These are phyloP conservation scores for Chymomyza amoena DNA, from an alignment of 2,888 invertebrate genomes.

Conservation along the genomic window DNA sequence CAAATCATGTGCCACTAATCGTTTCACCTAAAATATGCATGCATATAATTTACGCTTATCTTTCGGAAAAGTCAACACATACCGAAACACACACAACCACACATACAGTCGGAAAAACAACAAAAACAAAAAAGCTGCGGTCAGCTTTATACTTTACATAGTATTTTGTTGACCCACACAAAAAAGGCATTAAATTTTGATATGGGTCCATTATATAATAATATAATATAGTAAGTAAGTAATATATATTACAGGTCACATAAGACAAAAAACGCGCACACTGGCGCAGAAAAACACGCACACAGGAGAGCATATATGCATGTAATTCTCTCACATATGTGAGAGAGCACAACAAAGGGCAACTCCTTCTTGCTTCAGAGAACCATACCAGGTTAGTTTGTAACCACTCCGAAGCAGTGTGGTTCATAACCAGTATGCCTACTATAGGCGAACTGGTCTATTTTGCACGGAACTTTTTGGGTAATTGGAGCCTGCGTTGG, in stretches of 20 bases:
- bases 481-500: no score
- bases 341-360: no score
- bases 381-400: no score
- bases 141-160: constrained; percentile 33
- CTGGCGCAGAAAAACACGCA: no score
- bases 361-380: no score
- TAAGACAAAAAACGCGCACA: neutral
- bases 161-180: constrained; percentile 34
- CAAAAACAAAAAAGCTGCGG: constrained; percentile 20
- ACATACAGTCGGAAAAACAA: neutral
- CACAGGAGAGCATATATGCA: neutral
- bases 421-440: no score
- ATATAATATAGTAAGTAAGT: no score
- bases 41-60: neutral
- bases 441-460: no score
- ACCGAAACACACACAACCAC: neutral
- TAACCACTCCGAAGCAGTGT: no score
- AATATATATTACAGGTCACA: neutral
- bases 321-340: no score
- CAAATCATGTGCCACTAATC: neutral
- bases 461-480: no score
- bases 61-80: neutral
- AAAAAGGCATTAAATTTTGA: constrained; percentile 59
- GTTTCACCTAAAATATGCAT: neutral
- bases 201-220: constrained; percentile 58